phyloP scores from a whole-genome alignment of 1,140 invertebrate species.

The Drosophila arawakana region DNA sequence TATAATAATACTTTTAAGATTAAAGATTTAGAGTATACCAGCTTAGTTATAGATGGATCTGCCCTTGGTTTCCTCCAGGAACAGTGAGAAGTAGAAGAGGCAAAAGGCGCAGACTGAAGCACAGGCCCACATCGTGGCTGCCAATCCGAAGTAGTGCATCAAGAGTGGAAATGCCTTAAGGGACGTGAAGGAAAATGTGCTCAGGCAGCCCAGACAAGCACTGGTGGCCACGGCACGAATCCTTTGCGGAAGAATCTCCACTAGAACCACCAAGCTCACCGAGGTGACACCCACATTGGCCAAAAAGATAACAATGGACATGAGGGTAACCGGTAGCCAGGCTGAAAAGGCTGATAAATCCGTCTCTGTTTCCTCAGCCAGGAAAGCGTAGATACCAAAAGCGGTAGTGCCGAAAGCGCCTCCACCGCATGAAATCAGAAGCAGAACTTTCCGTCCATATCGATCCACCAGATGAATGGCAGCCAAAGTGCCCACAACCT shows the following conservation, averaged over 20 bases:
- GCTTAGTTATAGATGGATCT: constrained; percentile 65
- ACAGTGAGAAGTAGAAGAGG: constrained; percentile 67
- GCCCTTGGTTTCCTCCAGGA: constrained; percentile 77
- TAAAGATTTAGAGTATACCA: too few relatives aligned
- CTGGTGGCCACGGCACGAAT: constrained; percentile 68
- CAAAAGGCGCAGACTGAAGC: constrained; percentile 54
- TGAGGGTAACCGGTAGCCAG: constrained; percentile 71
- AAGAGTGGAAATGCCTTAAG: constrained; percentile 71
- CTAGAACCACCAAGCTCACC: constrained; percentile 72
- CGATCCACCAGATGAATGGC: constrained; percentile 75
- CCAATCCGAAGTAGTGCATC: constrained; percentile 68
- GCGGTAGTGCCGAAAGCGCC: constrained; percentile 54
- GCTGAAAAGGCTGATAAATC: constrained; percentile 54
- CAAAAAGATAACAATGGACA: constrained; percentile 73
- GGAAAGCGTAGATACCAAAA: constrained; percentile 72
- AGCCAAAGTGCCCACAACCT: constrained; percentile 84
- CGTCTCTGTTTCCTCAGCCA: constrained; percentile 54
- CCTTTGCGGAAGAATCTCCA: constrained; percentile 69
- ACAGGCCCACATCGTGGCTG: constrained; percentile 76
- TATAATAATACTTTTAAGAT: too few relatives aligned
- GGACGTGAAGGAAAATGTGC: constrained; percentile 67
- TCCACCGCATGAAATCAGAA: constrained; percentile 64
- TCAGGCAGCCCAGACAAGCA: constrained; percentile 65
- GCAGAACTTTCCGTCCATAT: constrained; percentile 66
- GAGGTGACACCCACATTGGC: constrained; percentile 72